Base-by-base conservation (phyloP, 2,797 vertebrate genomes). In the Gephyroberyx darwinii region DNA sequence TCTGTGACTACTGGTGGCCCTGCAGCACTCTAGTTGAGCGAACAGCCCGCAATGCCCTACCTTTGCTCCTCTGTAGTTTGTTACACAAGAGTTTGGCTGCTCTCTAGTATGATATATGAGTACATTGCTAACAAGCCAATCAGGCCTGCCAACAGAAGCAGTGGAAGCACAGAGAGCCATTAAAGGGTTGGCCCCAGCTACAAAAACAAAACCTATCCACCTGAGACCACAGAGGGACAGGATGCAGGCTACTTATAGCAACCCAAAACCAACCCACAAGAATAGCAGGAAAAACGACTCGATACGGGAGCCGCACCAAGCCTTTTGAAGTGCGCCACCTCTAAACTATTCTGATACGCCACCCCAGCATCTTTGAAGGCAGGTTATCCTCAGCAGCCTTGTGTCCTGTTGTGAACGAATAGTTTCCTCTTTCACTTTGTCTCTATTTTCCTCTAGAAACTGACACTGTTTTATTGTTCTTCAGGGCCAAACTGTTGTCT, bases 211-310 rank as follows among this genome's bases (percentile, higher is more conserved):
- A 94, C 91, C 64, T 92, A 94, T 95, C 95, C 96, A 96, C 95
- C 96, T 96, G 95, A 98, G 96, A 96, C 95, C 93, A 95, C 94
- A 95, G 94, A 87, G 94, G 91, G 92, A 95, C 97, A 98, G 97
- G 98, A 99, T 96, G 95, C 93, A 92, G 94, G 96, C 96, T 97
- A 97, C 97, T 98, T 97, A 96, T 97, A 98, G 97, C 93, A 95
- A 92, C 90, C 92, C 89, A 92, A 94, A 94, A 93, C 93, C 92
- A 92, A 90, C 86, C 86, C 89, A 95, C 94, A 98, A 98, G 97
- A 99, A 99, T 99, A 95, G 96, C 96, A 99, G 97, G 97, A 99
- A 99, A 94, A 91, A 89, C 61, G 88, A 89, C 91, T 92, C 88
- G 80, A 92, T 93, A 92, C 92, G 87, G 92, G 85, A 88, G 91